These are phyloP conservation scores for Caranx melampygus DNA, from an alignment of 2,113 vertebrate genomes.

Conservation along the genomic window DNA sequence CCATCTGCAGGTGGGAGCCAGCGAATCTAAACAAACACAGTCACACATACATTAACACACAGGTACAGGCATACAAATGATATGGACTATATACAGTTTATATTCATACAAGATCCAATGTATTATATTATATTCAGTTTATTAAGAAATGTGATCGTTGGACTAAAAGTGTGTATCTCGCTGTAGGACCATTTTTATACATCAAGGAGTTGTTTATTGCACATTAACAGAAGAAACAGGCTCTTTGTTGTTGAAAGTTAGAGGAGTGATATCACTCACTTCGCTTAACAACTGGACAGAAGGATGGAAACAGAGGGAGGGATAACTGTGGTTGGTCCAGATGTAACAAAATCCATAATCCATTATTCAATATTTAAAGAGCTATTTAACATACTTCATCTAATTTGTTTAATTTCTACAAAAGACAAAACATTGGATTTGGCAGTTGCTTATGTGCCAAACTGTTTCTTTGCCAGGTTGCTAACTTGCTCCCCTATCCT, in stretches of 20 bases:
- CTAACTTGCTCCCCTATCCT: neutral
- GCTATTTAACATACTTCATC: neutral
- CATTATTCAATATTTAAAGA: neutral
- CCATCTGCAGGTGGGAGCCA: conserved; percentile 86
- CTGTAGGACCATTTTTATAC: neutral
- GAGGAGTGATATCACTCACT: too few species aligned
- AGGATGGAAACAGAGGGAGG: neutral
- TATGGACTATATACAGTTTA: neutral
- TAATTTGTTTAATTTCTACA: neutral
- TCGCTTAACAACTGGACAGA: neutral
- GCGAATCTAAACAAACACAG: conserved; percentile 79
- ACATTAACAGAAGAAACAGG: neutral
- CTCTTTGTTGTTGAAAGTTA: too few species aligned
- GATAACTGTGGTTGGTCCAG: neutral
- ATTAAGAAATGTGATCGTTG: neutral
- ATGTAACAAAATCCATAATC: too few species aligned
- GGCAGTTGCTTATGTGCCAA: neutral
- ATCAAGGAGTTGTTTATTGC: neutral
- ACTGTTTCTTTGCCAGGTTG: neutral
- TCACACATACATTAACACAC: conserved; percentile 30
- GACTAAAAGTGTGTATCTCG: neutral
- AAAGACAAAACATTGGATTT: neutral
- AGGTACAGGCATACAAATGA: conserved; percentile 4
- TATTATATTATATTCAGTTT: neutral
- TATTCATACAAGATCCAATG: neutral